A percentile compares a stretch with the other conserved stretches of the same genome.
These are phyloP conservation scores for Microcebus jonahi DNA, from an alignment of 2,113 vertebrate genomes.

Conservation along the genomic window DNA sequence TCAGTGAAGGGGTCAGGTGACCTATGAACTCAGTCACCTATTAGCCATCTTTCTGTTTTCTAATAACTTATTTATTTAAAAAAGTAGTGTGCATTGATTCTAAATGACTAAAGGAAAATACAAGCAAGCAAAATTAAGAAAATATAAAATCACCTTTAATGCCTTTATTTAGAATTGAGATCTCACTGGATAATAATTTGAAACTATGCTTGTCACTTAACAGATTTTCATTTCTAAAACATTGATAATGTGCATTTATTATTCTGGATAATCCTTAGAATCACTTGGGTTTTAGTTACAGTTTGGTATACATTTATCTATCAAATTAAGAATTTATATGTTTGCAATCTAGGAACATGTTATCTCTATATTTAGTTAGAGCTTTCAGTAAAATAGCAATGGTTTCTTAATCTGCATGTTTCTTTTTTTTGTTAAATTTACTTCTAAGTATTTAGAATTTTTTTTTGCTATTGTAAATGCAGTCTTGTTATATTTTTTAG, in stretches of 20 bases:
- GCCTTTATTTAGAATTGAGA: not conserved
- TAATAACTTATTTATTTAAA: not conserved
- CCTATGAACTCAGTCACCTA: not conserved
- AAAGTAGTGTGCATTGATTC: not conserved
- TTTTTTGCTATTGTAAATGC: not conserved
- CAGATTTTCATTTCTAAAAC: not conserved
- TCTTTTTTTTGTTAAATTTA: not conserved
- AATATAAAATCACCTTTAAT: not conserved
- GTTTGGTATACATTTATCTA: not conserved
- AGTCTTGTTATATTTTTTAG: not conserved
- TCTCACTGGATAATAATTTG: not conserved
- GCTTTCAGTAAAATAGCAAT: not conserved
- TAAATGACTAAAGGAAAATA: not conserved
- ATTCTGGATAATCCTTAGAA: not conserved
- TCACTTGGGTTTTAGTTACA: not conserved
- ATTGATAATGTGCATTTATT: not conserved
- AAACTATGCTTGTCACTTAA: not conserved
- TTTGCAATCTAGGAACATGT: not conserved
- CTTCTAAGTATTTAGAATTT: not conserved
- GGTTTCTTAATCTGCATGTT: not conserved
- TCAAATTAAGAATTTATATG: not conserved
- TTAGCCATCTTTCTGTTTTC: not conserved
- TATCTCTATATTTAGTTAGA: not conserved
- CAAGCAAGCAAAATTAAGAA: not conserved
- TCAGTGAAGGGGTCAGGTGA: not conserved